Conservation (phyloP, 2,113 vertebrate genomes). For the Verasper variegatus region DNA sequence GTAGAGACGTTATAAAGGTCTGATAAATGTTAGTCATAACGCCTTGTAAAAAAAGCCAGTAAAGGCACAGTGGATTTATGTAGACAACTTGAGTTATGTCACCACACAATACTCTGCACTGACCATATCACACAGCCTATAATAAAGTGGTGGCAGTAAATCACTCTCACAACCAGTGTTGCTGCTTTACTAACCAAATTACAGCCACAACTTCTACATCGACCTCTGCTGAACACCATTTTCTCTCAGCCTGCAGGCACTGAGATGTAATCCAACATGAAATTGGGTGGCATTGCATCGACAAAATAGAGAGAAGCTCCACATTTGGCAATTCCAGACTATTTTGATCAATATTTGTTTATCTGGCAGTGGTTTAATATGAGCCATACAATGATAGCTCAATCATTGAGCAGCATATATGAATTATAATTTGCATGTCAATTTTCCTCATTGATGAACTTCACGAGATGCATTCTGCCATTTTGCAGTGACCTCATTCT, state of each 20-base stretch:
- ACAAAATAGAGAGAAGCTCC: conserved; percentile 14
- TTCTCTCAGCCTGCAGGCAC: background rate
- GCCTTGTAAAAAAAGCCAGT: background rate
- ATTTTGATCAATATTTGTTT: background rate
- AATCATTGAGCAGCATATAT: too few relatives aligned
- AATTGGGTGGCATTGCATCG: background rate
- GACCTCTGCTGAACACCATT: background rate
- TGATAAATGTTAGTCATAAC: background rate
- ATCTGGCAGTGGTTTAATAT: too few relatives aligned
- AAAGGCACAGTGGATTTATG: conserved; percentile 1
- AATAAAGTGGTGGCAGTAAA: conserved; percentile 1
- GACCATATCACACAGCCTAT: background rate
- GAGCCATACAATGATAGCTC: too few relatives aligned
- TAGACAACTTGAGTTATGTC: conserved; percentile 12
- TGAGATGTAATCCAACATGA: conserved; percentile 14
- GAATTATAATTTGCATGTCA: too few relatives aligned
- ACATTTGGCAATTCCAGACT: background rate
- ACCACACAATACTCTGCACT: background rate
- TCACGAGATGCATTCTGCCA: too few relatives aligned
- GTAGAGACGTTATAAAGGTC: background rate
- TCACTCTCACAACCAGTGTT: conserved; percentile 11
- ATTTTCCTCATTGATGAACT: too few relatives aligned
- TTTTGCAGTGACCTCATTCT: too few relatives aligned
- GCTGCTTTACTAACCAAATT: conserved; percentile 12
- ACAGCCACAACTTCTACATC: background rate